Evolutionary conservation across 2,113 vertebrate species (phyloP), one percentile per base, ranked within the genome.

Genomic region (Argyrosomus japonicus): DNA sequence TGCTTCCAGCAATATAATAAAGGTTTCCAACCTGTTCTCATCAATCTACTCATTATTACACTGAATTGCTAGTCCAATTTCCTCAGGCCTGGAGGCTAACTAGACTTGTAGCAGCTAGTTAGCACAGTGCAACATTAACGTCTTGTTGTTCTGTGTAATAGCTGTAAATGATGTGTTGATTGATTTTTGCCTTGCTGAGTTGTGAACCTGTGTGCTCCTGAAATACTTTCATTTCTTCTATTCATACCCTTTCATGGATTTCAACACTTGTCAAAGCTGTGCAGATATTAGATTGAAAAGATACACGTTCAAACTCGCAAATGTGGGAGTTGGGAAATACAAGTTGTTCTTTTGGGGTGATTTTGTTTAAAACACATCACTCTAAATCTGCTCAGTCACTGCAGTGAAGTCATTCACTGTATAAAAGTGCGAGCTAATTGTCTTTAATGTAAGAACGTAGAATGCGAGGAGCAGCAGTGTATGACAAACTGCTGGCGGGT

Each of bases 41-140:
- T 89, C 48, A 87, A 84, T 90, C 85, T 83, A 18, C 56, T 80
- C 47, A 76, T 84, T 85, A 83, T 85, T 80, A 79, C 71, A 45
- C 63, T 5, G 25, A 89, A 60, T 60, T 19, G 53, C 70, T 23
- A 9, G 58, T 60, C 51, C 27, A 50, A 63, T 85, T 81, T 79
- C 32, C n/a, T 18, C 60, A 58, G 48, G 71, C 86, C 81, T 87
- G 56, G 54, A 85, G 88, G 68, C 68, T 25, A 85, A 27, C 67
- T 48, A 65, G 29, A 73, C 61, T 65, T 58, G 61, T 67, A 73
- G 48, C 58, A 73, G 81, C 83, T 82, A 84, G 82, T 89, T 87
- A 84, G 68, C 75, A 25, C 64, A 56, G 57, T 25, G 51, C 64
- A 65, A 68, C 63, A 75, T 79, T 75, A 86, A 67, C 65, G 81